These are phyloP conservation scores for Brachypodius melanocephalos DNA, from an alignment of 2,113 vertebrate genomes.

Conservation along the genomic window DNA sequence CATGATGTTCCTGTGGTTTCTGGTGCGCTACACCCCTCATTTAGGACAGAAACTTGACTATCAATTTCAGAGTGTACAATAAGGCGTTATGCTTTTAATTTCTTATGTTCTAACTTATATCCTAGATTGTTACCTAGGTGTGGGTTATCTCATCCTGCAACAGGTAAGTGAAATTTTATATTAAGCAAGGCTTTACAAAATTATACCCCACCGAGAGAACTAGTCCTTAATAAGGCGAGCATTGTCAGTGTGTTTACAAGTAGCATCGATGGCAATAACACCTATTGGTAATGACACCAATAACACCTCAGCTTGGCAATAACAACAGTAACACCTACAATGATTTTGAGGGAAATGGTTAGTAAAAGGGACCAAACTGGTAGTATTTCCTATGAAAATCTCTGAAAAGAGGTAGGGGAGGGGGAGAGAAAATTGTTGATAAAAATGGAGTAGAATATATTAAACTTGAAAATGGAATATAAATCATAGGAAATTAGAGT, in stretches of 20 bases:
- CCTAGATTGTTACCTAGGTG: neutral
- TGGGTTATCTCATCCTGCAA: neutral
- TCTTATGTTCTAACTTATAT: neutral
- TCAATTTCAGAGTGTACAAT: neutral
- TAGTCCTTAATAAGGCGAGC: neutral
- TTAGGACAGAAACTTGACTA: neutral
- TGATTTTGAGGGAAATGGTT: neutral
- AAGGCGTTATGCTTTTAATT: neutral
- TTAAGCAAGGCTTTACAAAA: neutral
- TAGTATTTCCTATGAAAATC: neutral
- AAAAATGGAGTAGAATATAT: neutral
- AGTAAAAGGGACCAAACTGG: neutral
- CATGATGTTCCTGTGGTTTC: neutral
- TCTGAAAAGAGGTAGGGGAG: neutral
- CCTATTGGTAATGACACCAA: neutral
- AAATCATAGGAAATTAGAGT: slow-evolving; percentile 11
- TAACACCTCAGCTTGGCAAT: neutral
- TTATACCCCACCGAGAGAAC: neutral
- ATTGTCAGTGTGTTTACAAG: neutral
- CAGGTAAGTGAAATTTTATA: neutral
- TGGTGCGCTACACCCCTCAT: neutral
- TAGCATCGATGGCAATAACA: neutral
- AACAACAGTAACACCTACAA: neutral
- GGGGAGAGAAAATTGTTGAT: neutral
- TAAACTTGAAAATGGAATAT: neutral